Evolutionary conservation across 1,140 invertebrate genomes (phyloP).

Genomic region (Bombus difficillimus): DNA sequence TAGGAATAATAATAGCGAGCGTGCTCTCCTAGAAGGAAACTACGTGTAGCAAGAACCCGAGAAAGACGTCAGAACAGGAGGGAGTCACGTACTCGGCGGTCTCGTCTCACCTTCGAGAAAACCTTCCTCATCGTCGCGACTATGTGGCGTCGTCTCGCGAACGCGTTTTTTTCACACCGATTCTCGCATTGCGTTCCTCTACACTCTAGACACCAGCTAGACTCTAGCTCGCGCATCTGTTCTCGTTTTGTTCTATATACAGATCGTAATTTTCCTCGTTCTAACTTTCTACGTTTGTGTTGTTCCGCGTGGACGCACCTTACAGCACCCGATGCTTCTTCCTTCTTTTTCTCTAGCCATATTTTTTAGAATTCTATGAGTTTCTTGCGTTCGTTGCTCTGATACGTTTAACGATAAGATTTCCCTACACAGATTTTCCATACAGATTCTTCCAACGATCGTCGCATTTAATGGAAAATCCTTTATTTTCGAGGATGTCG

Average conservation of each 20-base stretch:
- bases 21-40: neutral
- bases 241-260: too few relatives aligned
- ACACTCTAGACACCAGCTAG: neutral
- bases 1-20: constrained; percentile 43
- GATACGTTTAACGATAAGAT: constrained; percentile 35
- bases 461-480: neutral
- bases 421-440: constrained; percentile 33
- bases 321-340: neutral
- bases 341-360: neutral
- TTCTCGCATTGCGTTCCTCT: neutral
- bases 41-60: neutral
- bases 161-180: constrained; percentile 24
- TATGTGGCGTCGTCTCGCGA: constrained; percentile 45
- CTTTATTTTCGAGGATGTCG: too few relatives aligned
- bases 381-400: neutral
- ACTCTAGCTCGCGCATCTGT: too few relatives aligned
- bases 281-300: neutral
- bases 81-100: constrained; percentile 32
- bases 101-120: constrained; percentile 44
- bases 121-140: constrained; percentile 41
- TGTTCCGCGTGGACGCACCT: constrained; percentile 34
- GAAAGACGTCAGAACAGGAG: neutral
- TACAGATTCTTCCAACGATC: constrained; percentile 5
- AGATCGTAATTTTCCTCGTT: too few relatives aligned
- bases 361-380: neutral